Evolutionary conservation across 2,888 invertebrate genomes (phyloP).

Genomic region (Ochlodes sylvanus): DNA sequence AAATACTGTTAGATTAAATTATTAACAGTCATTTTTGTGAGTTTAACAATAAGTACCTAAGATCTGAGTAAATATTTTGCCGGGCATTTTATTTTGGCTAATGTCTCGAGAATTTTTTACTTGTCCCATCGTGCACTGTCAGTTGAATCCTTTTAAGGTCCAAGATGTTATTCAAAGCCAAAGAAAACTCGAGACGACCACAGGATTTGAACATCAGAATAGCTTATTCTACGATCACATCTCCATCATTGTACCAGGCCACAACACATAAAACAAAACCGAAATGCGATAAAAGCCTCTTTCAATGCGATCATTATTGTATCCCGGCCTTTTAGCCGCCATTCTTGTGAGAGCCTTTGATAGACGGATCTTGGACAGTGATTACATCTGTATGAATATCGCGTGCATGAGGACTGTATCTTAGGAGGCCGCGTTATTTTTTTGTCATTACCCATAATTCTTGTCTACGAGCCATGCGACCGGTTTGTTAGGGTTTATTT

Average conservation of each 20-base stretch:
- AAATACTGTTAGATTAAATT: slow-evolving; percentile 14
- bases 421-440: slow-evolving; percentile 41
- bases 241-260: slow-evolving; percentile 34
- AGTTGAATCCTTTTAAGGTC: slow-evolving; percentile 10
- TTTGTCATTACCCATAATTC: slow-evolving; percentile 50
- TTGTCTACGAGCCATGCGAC: slow-evolving; percentile 47
- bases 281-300: slow-evolving; percentile 40
- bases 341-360: slow-evolving; percentile 39
- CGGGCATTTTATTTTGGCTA: not conserved
- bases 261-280: slow-evolving; percentile 39
- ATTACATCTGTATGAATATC: slow-evolving; percentile 47
- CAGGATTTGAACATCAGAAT: slow-evolving; percentile 36
- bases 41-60: not conserved
- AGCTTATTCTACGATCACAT: slow-evolving; percentile 38
- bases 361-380: slow-evolving; percentile 41
- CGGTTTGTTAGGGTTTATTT: slow-evolving; percentile 43
- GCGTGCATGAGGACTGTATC: slow-evolving; percentile 41
- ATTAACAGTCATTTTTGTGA: not conserved
- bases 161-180: slow-evolving; percentile 18
- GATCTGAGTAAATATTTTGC: not conserved
- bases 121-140: slow-evolving; percentile 1
- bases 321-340: slow-evolving; percentile 37
- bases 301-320: slow-evolving; percentile 42
- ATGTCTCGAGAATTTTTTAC: not conserved
- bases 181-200: slow-evolving; percentile 21